phyloP scores from a whole-genome alignment of 2,888 invertebrate species.

The Acanthococcus lagerstroemiae region DNA sequence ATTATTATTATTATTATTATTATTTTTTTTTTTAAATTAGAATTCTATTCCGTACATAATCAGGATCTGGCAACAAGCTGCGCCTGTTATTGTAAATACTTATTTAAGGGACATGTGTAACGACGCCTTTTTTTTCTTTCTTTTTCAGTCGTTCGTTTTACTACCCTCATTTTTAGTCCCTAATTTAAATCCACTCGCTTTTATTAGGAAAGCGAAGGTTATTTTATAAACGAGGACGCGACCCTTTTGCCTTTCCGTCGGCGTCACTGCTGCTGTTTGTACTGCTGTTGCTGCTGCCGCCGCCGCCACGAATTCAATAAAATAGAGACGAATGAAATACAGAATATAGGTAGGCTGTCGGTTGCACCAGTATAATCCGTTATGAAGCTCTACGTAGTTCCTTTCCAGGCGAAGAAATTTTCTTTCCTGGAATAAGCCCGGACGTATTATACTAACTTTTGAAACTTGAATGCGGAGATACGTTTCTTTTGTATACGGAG shows the following conservation, averaged over 20 bases:
- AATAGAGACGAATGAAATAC: too few species aligned
- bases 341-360: too few species aligned
- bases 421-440: too few species aligned
- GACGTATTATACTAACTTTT: too few species aligned
- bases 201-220: not conserved
- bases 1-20: not conserved
- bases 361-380: too few species aligned
- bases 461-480: too few species aligned
- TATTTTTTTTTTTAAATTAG: constrained; percentile 11
- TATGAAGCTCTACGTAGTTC: too few species aligned
- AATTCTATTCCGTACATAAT: constrained; percentile 1
- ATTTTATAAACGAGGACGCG: too few species aligned
- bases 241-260: not conserved
- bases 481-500: too few species aligned
- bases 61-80: constrained; percentile 10
- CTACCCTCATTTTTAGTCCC: not conserved
- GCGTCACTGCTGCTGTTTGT: too few species aligned
- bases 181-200: not conserved
- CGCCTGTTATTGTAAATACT: not conserved
- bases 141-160: not conserved
- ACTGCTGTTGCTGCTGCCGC: not conserved
- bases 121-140: not conserved
- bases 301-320: not conserved
- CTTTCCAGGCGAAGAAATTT: too few species aligned
- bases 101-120: not conserved